Percentiles rank a stretch among this genome's conserved stretches.
Conservation (phyloP, 30 jellyfish, hydroid and myxozoan species). For the Cassiopea andromeda region DNA sequence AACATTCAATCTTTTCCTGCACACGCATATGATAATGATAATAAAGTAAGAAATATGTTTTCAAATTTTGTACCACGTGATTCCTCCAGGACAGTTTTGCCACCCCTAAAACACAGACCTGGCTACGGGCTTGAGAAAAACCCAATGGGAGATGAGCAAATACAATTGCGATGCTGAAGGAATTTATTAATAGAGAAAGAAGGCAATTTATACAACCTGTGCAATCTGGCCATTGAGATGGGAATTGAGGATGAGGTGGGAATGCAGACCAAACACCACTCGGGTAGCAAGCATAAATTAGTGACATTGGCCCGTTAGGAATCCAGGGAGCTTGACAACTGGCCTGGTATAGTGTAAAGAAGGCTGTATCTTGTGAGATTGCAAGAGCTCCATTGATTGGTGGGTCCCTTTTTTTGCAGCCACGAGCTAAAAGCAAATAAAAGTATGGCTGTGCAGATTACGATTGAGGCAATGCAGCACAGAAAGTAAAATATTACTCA, state of each 20-base stretch:
- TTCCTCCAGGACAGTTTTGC: no score
- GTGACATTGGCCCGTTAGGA: slow-evolving; percentile 86
- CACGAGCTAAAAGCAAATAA: slow-evolving; percentile 57
- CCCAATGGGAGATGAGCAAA: not conserved
- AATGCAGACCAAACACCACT: slow-evolving; percentile 71
- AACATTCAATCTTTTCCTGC: no score
- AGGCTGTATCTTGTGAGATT: slow-evolving; percentile 24
- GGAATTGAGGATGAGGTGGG: slow-evolving; percentile 61
- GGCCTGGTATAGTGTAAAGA: slow-evolving; percentile 65
- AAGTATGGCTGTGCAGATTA: not conserved
- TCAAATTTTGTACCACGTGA: no score
- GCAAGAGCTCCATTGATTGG: slow-evolving; percentile 98
- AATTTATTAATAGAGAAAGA: not conserved
- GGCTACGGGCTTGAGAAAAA: no score
- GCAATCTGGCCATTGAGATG: slow-evolving; percentile 95
- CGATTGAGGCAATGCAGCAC: no score
- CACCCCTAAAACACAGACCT: no score
- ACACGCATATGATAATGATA: no score
- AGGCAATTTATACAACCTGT: slow-evolving; percentile 61
- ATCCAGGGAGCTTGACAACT: slow-evolving; percentile 73
- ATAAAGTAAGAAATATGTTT: no score
- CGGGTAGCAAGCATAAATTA: slow-evolving; percentile 56
- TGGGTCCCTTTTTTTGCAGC: slow-evolving; percentile 90
- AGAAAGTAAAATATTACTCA: no score
- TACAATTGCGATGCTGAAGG: not conserved